Evolutionary conservation across 2,113 vertebrate species (phyloP), one percentile per base, ranked within the genome.

Genomic region (Chauna torquata): DNA sequence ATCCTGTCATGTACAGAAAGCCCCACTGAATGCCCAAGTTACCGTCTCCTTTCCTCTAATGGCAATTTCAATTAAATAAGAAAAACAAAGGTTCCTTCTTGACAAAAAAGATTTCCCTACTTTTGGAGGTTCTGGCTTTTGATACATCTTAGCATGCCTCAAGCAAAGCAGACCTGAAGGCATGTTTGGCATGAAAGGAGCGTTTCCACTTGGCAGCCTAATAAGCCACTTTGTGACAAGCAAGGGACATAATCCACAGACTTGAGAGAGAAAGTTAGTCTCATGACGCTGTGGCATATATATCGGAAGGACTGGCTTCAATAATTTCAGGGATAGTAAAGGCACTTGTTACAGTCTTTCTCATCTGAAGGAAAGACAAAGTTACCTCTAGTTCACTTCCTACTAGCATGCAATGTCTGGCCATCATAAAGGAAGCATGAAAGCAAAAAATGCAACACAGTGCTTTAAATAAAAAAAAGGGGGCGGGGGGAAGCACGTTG

Each of bases 51-150:
- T 45, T 19, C 12, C 50, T 85, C 76, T 22, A 40, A 52, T 9
- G 57, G 79, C 72, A 89, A 94, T 94, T 81, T 82, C 88, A 90
- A 45, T 71, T 49, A 94, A 81, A 71, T 9, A 77, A 86, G 80
- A 61, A 92, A 86, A 97, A 94, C 94, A 94, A 86, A 93, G 38
- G 59, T 58, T 18, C n/a, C 52, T 82, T 88, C 72, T 38, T 62
- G 91, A 66, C 28, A 69, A 84, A 38, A 27, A 10, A 58, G 5
- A 55, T n/a, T 30, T 76, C 65, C 44, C 30, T 28, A 75, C 80
- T 95, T 95, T 16, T n/a, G 90, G 89, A 96, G 78, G 82, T 55
- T 19, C 83, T 80, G 71, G 82, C 70, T 88, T 69, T 50, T 34
- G 61, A 28, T 30, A 47, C 3, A 25, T 55, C 78, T 68, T 30